A percentile compares a stretch with the other conserved stretches of the same genome.
These are phyloP conservation scores for Pelochelys cantorii DNA, from an alignment of 2,797 vertebrate genomes.

Conservation along the genomic window DNA sequence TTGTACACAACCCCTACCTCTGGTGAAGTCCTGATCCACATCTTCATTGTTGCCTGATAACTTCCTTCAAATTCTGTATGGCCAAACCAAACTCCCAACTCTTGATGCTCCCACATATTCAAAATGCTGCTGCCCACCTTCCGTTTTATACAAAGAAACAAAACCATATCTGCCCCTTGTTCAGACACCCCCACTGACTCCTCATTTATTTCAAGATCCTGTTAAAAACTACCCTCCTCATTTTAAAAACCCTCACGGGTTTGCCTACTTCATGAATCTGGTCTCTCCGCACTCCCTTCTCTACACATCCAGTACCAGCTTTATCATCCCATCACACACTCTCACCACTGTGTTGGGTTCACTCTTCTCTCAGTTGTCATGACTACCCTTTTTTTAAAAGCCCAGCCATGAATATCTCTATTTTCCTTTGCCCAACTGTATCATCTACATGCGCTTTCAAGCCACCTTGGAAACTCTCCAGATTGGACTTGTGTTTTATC, in stretches of 20 bases:
- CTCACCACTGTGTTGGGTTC: fast-evolving
- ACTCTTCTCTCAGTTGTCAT: neutral
- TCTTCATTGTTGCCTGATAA: neutral
- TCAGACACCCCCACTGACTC: neutral
- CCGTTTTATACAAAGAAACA: neutral
- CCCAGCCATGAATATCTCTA: slow-evolving; percentile 4
- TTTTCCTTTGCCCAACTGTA: slow-evolving; percentile 15
- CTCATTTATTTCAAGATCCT: neutral
- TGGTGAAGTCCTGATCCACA: neutral
- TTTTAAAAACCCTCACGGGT: too few relatives aligned
- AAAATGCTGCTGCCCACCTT: neutral
- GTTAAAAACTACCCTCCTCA: neutral
- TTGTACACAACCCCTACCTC: neutral
- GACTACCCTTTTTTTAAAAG: neutral
- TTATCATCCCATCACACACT: fast-evolving
- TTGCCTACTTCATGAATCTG: neutral
- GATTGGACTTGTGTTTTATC: neutral
- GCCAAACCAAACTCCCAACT: neutral
- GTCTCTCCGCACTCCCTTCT: neutral
- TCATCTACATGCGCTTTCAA: slow-evolving; percentile 14
- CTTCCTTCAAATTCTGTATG: neutral
- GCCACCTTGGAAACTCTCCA: neutral
- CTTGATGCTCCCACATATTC: neutral
- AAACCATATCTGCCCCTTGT: neutral
- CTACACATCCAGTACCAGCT: neutral